Evolutionary conservation across 1,140 invertebrate species (phyloP).

Genomic region (Atta colombica): DNA sequence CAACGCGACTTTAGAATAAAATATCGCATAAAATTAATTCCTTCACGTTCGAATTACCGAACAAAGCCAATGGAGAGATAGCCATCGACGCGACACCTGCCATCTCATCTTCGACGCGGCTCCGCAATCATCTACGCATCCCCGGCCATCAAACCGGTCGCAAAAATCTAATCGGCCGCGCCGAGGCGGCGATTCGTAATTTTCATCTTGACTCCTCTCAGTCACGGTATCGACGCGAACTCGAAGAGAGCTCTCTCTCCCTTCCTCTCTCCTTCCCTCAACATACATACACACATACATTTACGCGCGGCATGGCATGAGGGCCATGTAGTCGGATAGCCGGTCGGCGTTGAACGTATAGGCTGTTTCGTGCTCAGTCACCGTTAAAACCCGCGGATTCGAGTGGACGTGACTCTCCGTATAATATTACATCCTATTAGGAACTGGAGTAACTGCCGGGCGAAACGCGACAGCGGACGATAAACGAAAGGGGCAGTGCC

Average conservation of each 20-base stretch:
- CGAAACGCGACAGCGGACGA: conserved; percentile 84
- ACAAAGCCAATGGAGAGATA: conserved; percentile 26
- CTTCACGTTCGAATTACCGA: not conserved
- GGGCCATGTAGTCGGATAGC: conserved; percentile 16
- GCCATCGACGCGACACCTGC: conserved; percentile 48
- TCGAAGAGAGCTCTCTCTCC: conserved; percentile 24
- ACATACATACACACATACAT: not conserved
- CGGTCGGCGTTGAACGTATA: conserved; percentile 42
- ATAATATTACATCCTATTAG: conserved; percentile 86
- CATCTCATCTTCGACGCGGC: conserved; percentile 33
- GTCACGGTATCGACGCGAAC: conserved; percentile 50
- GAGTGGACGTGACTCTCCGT: conserved; percentile 83
- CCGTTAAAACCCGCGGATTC: conserved; percentile 84
- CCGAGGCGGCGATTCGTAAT: conserved; percentile 50
- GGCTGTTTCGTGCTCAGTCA: conserved; percentile 82
- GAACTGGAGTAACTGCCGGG: conserved; percentile 83
- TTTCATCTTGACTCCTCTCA: conserved; percentile 61
- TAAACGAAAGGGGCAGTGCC: conserved; percentile 77
- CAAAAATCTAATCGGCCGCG: conserved; percentile 34
- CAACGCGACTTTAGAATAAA: not conserved
- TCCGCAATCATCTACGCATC: conserved; percentile 44
- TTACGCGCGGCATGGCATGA: not conserved
- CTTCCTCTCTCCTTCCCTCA: not conserved
- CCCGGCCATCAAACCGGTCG: conserved; percentile 9
- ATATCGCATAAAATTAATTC: not conserved